Conservation (phyloP, 2,888 invertebrate species). For the Teleiodes luculella region DNA sequence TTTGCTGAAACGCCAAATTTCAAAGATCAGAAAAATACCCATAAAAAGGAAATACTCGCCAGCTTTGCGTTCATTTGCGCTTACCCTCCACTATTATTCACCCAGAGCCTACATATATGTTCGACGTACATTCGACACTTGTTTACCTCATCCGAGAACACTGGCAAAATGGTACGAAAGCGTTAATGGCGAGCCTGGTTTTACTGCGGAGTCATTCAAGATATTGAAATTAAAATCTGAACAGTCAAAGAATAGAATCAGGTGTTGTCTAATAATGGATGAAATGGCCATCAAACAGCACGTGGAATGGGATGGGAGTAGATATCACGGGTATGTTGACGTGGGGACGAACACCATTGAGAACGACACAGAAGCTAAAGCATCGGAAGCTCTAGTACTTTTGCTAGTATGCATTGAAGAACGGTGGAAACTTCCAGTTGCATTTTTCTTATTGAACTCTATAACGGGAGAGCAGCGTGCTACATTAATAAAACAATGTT, state of each 20-base stretch:
- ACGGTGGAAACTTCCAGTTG: slow-evolving; percentile 21
- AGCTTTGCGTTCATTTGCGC: background rate
- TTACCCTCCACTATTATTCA: background rate
- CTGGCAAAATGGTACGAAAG: slow-evolving; percentile 14
- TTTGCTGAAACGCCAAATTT: no score
- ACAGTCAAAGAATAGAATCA: background rate
- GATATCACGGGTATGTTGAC: slow-evolving; percentile 20
- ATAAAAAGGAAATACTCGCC: background rate
- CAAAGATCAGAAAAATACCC: background rate
- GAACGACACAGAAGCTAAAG: slow-evolving; percentile 18
- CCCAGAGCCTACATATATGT: background rate
- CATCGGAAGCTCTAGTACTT: slow-evolving; percentile 20
- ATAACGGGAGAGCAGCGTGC: slow-evolving; percentile 20
- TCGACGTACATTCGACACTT: background rate
- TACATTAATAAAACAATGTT: slow-evolving; percentile 17
- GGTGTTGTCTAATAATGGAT: slow-evolving; percentile 17
- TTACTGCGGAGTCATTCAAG: slow-evolving; percentile 18
- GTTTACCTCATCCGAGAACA: slow-evolving; percentile 7
- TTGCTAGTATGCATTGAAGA: slow-evolving; percentile 20
- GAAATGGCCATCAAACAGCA: slow-evolving; percentile 26
- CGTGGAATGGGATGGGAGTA: slow-evolving; percentile 23
- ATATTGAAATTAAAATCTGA: slow-evolving; percentile 14
- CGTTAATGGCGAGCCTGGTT: slow-evolving; percentile 14
- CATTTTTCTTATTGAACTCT: slow-evolving; percentile 21
- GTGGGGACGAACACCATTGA: slow-evolving; percentile 19